Evolutionary conservation across 1,140 invertebrate species (phyloP).

Genomic region (Drosophila quadrilineata): DNA sequence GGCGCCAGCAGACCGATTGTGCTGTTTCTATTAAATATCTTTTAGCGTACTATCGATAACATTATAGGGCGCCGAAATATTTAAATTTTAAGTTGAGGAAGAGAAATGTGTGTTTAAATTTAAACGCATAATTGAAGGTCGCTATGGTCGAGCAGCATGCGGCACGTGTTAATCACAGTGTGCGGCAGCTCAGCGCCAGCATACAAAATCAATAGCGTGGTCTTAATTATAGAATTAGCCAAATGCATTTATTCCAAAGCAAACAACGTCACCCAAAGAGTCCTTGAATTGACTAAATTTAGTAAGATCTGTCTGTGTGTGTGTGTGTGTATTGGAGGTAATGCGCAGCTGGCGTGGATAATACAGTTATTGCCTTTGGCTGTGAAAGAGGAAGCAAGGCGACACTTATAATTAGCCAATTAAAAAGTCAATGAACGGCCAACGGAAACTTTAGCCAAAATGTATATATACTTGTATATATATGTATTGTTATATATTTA

Average conservation of each 20-base stretch:
- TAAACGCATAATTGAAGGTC: constrained; percentile 3
- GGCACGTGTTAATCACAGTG: constrained; percentile 37
- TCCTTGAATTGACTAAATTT: constrained; percentile 30
- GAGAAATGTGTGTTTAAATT: too few species aligned
- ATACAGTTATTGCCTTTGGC: too few species aligned
- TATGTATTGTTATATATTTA: too few species aligned
- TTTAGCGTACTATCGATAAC: neutral
- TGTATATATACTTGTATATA: too few species aligned
- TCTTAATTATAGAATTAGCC: constrained; percentile 33
- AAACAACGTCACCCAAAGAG: constrained; percentile 5
- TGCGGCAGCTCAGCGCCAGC: constrained; percentile 21
- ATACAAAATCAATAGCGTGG: constrained; percentile 19
- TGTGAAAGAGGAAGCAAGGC: neutral
- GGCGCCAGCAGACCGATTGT: neutral
- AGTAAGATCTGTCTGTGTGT: too few species aligned
- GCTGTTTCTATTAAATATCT: neutral
- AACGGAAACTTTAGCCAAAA: constrained; percentile 7
- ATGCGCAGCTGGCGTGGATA: too few species aligned
- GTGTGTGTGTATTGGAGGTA: too few species aligned
- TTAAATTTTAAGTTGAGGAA: neutral
- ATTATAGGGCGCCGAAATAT: neutral
- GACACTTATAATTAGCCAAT: constrained; percentile 20
- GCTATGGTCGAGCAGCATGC: neutral
- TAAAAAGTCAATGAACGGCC: constrained; percentile 55
- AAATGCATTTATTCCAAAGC: neutral